Percentiles rank a stretch among this genome's conserved stretches.
phyloP scores from a whole-genome alignment of 2,888 invertebrate species.

The Leptinotarsa peninsularis region DNA sequence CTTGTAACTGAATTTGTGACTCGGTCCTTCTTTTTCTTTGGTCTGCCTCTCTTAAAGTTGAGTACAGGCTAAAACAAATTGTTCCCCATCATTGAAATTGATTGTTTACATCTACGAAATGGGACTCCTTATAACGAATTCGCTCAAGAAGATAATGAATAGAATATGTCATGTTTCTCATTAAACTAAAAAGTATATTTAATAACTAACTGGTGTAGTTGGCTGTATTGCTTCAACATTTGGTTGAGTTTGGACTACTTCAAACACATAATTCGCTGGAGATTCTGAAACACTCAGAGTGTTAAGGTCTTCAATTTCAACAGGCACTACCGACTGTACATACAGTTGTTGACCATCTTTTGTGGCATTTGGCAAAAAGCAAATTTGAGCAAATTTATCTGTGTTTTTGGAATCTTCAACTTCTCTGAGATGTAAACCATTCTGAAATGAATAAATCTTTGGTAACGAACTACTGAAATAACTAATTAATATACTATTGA shows the following conservation, averaged over 20 bases:
- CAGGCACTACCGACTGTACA: constrained; percentile 4
- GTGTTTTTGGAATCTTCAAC: neutral
- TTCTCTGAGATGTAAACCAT: constrained; percentile 40
- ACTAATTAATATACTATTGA: neutral
- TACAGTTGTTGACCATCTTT: constrained; percentile 21
- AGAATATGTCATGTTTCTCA: too few relatives aligned
- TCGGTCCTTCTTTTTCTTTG: constrained; percentile 53
- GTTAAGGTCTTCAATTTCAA: constrained; percentile 28
- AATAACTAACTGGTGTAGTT: neutral
- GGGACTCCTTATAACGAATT: neutral
- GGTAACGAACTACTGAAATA: neutral
- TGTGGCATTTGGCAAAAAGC: constrained; percentile 27
- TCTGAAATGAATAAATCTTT: constrained; percentile 6
- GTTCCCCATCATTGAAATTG: too few relatives aligned
- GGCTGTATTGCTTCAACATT: constrained; percentile 52
- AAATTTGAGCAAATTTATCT: constrained; percentile 25
- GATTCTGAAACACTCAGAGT: constrained; percentile 29
- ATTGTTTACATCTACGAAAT: too few relatives aligned
- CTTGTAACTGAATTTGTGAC: constrained; percentile 6
- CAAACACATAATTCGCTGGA: constrained; percentile 53
- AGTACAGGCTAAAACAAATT: constrained; percentile 42
- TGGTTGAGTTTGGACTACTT: constrained; percentile 61
- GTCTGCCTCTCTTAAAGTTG: constrained; percentile 56
- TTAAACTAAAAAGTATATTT: too few relatives aligned
- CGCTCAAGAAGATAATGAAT: too few relatives aligned